These are phyloP conservation scores for Callospermophilus lateralis DNA, from an alignment of 2,113 vertebrate species.

Conservation along the genomic window DNA sequence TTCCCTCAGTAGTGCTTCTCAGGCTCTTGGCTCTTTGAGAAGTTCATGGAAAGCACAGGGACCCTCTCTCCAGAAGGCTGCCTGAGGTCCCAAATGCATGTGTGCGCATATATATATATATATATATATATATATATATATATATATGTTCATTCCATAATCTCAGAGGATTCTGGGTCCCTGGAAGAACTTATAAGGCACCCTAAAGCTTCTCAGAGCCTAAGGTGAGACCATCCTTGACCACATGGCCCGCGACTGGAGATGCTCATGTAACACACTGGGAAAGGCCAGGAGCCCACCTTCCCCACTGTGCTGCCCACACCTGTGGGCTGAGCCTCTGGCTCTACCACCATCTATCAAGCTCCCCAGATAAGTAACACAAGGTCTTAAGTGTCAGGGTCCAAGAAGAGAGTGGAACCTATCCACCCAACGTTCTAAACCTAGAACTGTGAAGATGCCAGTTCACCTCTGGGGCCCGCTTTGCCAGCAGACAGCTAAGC, in stretches of 20 bases:
- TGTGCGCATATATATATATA: too few relatives aligned
- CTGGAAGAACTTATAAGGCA: neutral
- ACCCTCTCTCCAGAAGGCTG: neutral
- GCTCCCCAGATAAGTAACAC: neutral
- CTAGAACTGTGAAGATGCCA: neutral
- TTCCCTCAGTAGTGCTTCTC: neutral
- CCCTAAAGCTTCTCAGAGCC: conserved; percentile 14
- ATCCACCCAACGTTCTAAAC: neutral
- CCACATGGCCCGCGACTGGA: neutral
- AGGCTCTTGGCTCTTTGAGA: neutral
- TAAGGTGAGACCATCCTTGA: neutral
- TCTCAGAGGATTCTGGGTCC: neutral
- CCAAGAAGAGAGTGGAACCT: neutral
- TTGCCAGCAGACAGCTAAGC: neutral
- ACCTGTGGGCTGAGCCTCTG: neutral
- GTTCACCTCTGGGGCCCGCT: neutral
- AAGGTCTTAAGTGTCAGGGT: neutral
- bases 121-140: too few relatives aligned
- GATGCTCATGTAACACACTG: neutral
- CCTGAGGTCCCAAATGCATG: neutral
- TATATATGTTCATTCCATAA: neutral
- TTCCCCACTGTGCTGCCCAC: neutral
- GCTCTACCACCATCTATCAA: neutral
- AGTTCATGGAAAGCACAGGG: neutral
- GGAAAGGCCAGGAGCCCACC: neutral